These are phyloP conservation scores for Micrastur ruficollis DNA, from an alignment of 2,797 vertebrate species.

Conservation along the genomic window DNA sequence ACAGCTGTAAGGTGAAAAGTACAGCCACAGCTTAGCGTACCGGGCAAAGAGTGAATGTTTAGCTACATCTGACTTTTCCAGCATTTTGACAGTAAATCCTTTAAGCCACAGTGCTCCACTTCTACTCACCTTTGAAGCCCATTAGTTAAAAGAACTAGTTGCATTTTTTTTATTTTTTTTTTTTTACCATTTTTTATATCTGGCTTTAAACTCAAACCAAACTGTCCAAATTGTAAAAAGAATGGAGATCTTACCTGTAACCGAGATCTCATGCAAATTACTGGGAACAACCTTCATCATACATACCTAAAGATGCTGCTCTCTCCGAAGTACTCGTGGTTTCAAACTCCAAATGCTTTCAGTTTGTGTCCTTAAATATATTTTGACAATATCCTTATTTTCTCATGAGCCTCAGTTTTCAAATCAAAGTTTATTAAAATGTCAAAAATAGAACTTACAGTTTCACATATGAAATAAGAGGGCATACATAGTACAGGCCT, in stretches of 20 bases:
- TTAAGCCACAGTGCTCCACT: neutral
- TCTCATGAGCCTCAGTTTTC: constrained; percentile 12
- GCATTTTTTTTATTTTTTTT: fast-evolving
- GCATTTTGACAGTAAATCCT: neutral
- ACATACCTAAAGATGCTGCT: neutral
- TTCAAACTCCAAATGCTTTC: neutral
- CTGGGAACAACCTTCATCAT: fast-evolving
- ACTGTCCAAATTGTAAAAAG: neutral
- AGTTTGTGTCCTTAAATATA: fast-evolving
- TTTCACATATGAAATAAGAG: constrained; percentile 2
- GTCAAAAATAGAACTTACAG: constrained; percentile 69
- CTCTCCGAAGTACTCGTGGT: neutral
- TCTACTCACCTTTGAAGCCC: neutral
- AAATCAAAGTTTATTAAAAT: constrained; percentile 76
- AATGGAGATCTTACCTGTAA: neutral
- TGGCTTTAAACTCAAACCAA: neutral
- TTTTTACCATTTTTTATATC: neutral
- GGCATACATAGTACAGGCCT: constrained; percentile 45
- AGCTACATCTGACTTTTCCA: neutral
- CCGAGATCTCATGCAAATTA: fast-evolving
- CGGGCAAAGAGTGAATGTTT: fast-evolving
- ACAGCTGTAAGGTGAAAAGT: fast-evolving
- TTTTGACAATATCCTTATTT: neutral
- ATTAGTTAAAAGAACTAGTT: neutral
- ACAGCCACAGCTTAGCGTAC: fast-evolving